These are phyloP conservation scores for Panthera tigris DNA, from an alignment of 2,113 vertebrate genomes.

Conservation along the genomic window DNA sequence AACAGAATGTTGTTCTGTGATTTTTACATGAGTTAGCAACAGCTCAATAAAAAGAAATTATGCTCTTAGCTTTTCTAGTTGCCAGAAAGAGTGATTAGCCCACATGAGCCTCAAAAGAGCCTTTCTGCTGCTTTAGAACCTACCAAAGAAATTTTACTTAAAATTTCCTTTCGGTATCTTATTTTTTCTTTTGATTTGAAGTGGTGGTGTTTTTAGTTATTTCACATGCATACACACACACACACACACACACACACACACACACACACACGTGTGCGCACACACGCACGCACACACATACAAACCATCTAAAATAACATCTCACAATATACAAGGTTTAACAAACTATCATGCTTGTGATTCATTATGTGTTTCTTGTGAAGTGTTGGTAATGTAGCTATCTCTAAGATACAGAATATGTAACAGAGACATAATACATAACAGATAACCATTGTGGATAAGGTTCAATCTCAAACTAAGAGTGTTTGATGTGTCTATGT, in stretches of 20 bases:
- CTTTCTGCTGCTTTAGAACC: constrained; percentile 1
- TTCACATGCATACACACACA: neutral
- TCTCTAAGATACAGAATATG: neutral
- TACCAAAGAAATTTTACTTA: constrained; percentile 15
- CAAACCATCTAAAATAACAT: constrained; percentile 24
- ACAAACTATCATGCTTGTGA: neutral
- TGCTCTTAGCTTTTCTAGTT: constrained; percentile 33
- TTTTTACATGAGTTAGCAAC: constrained; percentile 33
- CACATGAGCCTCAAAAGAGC: neutral
- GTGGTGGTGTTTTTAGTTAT: constrained; percentile 16
- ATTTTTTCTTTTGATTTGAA: constrained; percentile 49
- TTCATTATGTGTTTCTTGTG: constrained; percentile 36
- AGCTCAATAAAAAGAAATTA: constrained; percentile 49
- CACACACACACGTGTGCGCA: neutral
- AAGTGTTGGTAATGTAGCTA: neutral
- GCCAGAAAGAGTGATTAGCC: neutral
- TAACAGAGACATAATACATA: neutral
- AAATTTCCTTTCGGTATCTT: constrained; percentile 26
- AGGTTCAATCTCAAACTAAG: constrained; percentile 9
- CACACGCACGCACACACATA: neutral
- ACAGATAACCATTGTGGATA: neutral
- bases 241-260: neutral
- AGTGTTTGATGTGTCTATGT: neutral
- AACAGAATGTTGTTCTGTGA: constrained; percentile 39
- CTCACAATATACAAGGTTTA: neutral